A percentile compares a stretch with the other conserved stretches of the same genome.
phyloP scores from a whole-genome alignment of 2,113 vertebrate genomes.

The Mixornis gularis region DNA sequence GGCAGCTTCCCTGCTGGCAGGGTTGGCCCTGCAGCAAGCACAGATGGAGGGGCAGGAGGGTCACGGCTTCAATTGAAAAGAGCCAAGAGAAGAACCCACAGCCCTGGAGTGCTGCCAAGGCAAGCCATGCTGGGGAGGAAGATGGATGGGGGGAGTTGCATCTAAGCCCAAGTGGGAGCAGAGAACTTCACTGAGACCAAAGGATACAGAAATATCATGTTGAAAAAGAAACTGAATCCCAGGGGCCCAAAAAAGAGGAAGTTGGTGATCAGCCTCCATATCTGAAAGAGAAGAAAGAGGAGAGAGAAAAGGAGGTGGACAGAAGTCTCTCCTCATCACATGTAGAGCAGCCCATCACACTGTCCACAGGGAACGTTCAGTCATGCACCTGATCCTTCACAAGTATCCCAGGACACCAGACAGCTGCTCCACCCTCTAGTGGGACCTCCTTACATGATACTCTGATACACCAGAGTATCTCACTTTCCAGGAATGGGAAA shows the following conservation, averaged over 20 bases:
- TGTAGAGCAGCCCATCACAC: background rate
- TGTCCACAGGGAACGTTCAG: background rate
- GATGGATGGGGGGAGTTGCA: accelerated
- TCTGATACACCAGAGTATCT: background rate
- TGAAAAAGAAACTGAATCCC: conserved; percentile 87
- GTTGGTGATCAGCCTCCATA: conserved; percentile 86
- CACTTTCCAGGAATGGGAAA: background rate
- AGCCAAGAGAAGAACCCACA: background rate
- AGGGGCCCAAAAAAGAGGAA: conserved; percentile 87
- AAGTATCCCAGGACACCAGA: background rate
- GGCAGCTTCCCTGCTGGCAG: background rate
- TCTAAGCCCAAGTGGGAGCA: background rate
- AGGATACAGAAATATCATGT: conserved; percentile 91
- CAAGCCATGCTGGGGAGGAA: background rate
- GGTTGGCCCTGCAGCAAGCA: background rate
- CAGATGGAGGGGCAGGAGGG: background rate
- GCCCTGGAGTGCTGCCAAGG: background rate
- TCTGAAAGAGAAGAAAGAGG: conserved; percentile 64
- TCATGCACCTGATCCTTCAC: background rate
- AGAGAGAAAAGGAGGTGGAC: background rate
- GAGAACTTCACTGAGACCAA: conserved; percentile 1
- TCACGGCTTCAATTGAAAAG: background rate
- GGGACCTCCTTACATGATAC: background rate
- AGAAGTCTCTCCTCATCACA: background rate
- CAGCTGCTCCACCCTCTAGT: background rate